Conservation (phyloP, 2,113 vertebrate genomes). For the Macroglossus sobrinus region DNA sequence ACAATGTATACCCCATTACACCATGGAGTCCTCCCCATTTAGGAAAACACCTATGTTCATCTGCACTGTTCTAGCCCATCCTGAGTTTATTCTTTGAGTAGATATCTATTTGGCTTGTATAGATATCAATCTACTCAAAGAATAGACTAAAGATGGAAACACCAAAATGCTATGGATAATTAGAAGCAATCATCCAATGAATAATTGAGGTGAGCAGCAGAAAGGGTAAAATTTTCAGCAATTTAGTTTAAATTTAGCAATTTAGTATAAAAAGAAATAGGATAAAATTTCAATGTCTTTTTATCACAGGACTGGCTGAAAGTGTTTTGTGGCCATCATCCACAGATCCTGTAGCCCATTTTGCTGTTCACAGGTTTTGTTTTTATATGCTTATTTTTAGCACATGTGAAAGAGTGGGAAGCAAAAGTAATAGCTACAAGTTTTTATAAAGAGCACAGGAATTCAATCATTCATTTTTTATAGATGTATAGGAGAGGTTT, state of each 20-base stretch:
- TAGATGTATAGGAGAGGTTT: neutral
- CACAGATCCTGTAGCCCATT: neutral
- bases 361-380: neutral
- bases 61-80: neutral
- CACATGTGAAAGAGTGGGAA: neutral
- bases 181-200: neutral
- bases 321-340: neutral
- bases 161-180: neutral
- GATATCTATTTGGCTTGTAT: too few relatives aligned
- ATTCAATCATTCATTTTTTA: neutral
- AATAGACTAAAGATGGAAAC: neutral
- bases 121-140: too few relatives aligned
- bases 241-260: too few relatives aligned
- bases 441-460: neutral
- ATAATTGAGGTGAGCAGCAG: neutral
- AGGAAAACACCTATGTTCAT: neutral
- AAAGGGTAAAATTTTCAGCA: neutral
- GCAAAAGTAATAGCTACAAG: neutral
- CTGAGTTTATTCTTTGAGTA: neutral
- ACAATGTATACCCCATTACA: neutral
- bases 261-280: neutral
- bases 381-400: neutral
- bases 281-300: neutral
- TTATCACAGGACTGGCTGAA: neutral
- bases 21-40: neutral